Percentiles rank a stretch among this genome's conserved stretches.
These are phyloP conservation scores for Xestia c-nigrum DNA, from an alignment of 2,888 invertebrate species.

Conservation along the genomic window DNA sequence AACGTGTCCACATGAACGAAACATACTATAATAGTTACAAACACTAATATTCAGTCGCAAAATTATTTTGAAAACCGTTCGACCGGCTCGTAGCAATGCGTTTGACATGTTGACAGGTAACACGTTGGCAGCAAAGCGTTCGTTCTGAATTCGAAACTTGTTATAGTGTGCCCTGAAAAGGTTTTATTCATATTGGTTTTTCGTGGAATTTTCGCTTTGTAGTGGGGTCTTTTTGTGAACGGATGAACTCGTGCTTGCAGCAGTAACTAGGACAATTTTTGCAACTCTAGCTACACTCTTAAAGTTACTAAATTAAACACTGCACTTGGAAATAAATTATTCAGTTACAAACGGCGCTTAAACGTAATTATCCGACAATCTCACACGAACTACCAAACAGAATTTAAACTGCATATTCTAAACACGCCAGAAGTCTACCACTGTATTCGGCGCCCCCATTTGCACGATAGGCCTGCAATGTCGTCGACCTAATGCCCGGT, in stretches of 20 bases:
- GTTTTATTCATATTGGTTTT: constrained; percentile 21
- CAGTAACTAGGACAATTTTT: not conserved
- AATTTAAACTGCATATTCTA: constrained; percentile 36
- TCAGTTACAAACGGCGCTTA: constrained; percentile 8
- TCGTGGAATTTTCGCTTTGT: not conserved
- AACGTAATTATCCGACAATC: constrained; percentile 22
- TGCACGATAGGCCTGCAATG: constrained; percentile 46
- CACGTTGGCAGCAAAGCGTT: constrained; percentile 44
- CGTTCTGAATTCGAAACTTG: constrained; percentile 65
- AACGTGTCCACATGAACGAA: constrained; percentile 45
- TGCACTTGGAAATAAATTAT: constrained; percentile 9
- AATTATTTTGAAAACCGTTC: constrained; percentile 38
- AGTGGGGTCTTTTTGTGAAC: not conserved
- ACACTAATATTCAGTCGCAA: constrained; percentile 39
- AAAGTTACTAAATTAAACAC: constrained; percentile 13
- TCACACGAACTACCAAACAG: constrained; percentile 25
- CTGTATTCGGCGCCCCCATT: constrained; percentile 42
- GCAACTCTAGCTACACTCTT: no score
- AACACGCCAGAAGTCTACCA: constrained; percentile 25
- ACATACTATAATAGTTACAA: constrained; percentile 41
- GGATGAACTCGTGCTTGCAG: not conserved
- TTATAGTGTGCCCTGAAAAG: constrained; percentile 30
- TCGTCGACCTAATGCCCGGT: constrained; percentile 58
- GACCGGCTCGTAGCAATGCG: constrained; percentile 11
- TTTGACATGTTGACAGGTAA: constrained; percentile 55